Percentiles rank a stretch among this genome's conserved stretches.
Conservation (phyloP, 2,797 vertebrate species). For the Tapirus indicus region DNA sequence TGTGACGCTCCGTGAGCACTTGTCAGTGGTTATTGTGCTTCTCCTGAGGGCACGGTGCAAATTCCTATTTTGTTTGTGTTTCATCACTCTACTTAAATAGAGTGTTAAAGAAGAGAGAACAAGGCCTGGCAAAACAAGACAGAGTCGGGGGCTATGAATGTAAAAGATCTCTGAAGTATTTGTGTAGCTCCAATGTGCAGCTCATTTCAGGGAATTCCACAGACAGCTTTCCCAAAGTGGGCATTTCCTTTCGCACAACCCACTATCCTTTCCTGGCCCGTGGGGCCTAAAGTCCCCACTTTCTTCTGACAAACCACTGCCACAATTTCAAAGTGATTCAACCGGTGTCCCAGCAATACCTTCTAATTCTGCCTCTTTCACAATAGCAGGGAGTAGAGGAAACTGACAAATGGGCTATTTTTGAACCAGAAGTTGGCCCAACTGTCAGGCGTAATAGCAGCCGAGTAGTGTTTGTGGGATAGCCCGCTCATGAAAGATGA, state of each 20-base stretch:
- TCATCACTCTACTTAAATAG: slow-evolving; percentile 22
- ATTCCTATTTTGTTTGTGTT: slow-evolving; percentile 44
- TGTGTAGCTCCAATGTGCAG: neutral
- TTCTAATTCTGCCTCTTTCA: slow-evolving; percentile 72
- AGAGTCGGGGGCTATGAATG: neutral
- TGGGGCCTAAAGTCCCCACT: neutral
- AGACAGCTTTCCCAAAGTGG: slow-evolving; percentile 43
- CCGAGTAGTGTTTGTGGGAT: slow-evolving; percentile 75
- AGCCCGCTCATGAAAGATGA: slow-evolving; percentile 80
- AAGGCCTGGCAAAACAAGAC: neutral
- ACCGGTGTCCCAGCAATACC: slow-evolving; percentile 29
- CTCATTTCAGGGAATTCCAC: slow-evolving; percentile 42
- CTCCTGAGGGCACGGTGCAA: neutral
- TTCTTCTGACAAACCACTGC: slow-evolving; percentile 51
- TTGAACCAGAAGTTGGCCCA: slow-evolving; percentile 72
- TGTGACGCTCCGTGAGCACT: neutral
- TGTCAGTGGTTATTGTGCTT: slow-evolving; percentile 34
- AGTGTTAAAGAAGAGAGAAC: neutral
- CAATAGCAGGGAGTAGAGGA: slow-evolving; percentile 64
- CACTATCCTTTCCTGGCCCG: slow-evolving; percentile 6
- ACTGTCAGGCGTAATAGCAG: slow-evolving; percentile 74
- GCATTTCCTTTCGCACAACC: slow-evolving; percentile 63
- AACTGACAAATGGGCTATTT: slow-evolving; percentile 79
- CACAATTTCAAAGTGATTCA: slow-evolving; percentile 74
- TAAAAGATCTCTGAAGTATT: neutral